Conservation (phyloP, 2,113 vertebrate genomes). For the Neofelis nebulosa region DNA sequence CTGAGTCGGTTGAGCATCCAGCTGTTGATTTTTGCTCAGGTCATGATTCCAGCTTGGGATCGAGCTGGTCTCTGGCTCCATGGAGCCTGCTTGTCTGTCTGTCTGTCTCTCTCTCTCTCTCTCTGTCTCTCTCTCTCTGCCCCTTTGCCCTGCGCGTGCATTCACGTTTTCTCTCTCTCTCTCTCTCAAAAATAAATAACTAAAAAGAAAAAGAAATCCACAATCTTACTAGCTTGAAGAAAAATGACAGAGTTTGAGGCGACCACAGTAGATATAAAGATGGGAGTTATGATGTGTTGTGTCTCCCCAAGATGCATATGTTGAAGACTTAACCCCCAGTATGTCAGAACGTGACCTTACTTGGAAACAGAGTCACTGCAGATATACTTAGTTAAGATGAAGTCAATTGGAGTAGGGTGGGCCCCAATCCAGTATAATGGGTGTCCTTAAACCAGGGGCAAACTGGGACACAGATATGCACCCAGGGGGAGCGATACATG, state of each 20-base stretch:
- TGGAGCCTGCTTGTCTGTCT: too few species aligned
- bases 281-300: neutral
- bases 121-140: too few species aligned
- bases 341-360: neutral
- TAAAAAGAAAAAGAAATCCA: neutral
- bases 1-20: too few species aligned
- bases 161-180: too few species aligned
- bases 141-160: too few species aligned
- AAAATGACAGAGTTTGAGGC: neutral
- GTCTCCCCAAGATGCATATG: neutral
- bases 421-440: neutral
- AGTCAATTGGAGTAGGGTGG: neutral
- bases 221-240: neutral
- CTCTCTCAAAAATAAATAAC: too few species aligned
- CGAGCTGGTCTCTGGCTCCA: too few species aligned
- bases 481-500: neutral
- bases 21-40: too few species aligned
- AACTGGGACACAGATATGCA: accelerated
- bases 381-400: neutral
- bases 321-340: neutral
- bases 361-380: neutral
- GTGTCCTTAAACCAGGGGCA: neutral
- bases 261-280: neutral
- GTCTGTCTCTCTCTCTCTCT: too few species aligned
- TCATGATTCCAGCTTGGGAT: too few species aligned